Evolutionary conservation across 1,140 invertebrate genomes (phyloP).

Genomic region (Propsilocerus akamusi): DNA sequence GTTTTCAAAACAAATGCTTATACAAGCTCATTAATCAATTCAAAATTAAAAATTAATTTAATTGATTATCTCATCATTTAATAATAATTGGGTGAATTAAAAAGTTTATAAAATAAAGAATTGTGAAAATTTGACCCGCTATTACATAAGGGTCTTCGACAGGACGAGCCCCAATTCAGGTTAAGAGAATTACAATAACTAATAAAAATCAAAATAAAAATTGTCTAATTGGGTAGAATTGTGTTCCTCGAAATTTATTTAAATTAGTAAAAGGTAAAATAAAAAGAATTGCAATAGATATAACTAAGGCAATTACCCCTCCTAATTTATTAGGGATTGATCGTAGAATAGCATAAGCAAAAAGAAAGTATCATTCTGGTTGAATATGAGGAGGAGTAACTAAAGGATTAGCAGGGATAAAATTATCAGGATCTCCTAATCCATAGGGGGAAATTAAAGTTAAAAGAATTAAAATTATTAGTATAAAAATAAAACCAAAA

Average conservation of each 20-base stretch:
- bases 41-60: too few species aligned
- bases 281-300: conserved; percentile 40
- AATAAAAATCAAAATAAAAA: conserved; percentile 34
- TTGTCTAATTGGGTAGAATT: conserved; percentile 37
- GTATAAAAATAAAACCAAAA: conserved; percentile 31
- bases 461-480: conserved; percentile 26
- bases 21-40: conserved; percentile 35
- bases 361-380: conserved; percentile 60
- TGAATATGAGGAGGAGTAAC: conserved; percentile 49
- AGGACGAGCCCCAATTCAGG: conserved; percentile 41
- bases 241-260: conserved; percentile 29
- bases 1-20: conserved; percentile 45
- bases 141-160: conserved; percentile 39
- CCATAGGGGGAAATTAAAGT: conserved; percentile 31
- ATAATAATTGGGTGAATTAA: conserved; percentile 26
- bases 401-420: conserved; percentile 44
- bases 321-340: conserved; percentile 56
- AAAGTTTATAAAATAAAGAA: conserved; percentile 35
- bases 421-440: conserved; percentile 47
- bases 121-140: conserved; percentile 34
- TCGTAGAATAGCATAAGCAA: conserved; percentile 53
- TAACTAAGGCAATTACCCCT: conserved; percentile 41
- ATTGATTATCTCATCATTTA: conserved; percentile 30
- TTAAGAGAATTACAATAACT: conserved; percentile 33
- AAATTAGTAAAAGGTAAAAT: conserved; percentile 30